Conservation (phyloP, 2,113 vertebrate genomes). For the Actinemys pallida region DNA sequence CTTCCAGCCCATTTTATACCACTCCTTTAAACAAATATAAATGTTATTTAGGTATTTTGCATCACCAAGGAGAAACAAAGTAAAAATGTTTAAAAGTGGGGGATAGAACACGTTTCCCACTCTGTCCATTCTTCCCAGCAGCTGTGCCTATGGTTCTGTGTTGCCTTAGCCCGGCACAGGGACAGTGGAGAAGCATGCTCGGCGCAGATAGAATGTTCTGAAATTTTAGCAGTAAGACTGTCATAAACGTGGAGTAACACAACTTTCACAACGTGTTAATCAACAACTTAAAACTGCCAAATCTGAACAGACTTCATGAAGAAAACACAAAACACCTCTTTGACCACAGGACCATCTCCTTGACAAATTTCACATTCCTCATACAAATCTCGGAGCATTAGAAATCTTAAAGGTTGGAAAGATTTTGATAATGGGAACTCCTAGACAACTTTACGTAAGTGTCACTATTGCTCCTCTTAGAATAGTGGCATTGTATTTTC, state of each 20-base stretch:
- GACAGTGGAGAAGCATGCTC: fast-evolving
- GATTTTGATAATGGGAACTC: not conserved
- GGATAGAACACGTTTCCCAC: not conserved
- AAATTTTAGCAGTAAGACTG: not conserved
- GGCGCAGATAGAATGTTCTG: not conserved
- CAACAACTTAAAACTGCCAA: not conserved
- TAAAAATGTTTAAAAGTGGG: not conserved
- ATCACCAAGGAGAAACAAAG: not conserved
- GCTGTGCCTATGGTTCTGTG: not conserved
- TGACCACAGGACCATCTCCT: not conserved
- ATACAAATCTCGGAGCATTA: not conserved
- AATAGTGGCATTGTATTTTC: not conserved
- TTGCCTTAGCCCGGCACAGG: fast-evolving
- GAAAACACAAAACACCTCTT: not conserved
- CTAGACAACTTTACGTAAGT: not conserved
- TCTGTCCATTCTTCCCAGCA: not conserved
- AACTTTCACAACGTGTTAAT: not conserved
- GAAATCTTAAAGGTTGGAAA: not conserved
- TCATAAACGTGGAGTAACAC: not conserved
- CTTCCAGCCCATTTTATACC: not conserved
- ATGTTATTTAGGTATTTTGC: not conserved
- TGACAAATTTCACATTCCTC: not conserved
- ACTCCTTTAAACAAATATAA: not conserved
- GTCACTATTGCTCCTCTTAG: not conserved
- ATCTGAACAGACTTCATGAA: not conserved